Conservation (phyloP, 2,113 vertebrate genomes). For the Odocoileus virginianus region DNA sequence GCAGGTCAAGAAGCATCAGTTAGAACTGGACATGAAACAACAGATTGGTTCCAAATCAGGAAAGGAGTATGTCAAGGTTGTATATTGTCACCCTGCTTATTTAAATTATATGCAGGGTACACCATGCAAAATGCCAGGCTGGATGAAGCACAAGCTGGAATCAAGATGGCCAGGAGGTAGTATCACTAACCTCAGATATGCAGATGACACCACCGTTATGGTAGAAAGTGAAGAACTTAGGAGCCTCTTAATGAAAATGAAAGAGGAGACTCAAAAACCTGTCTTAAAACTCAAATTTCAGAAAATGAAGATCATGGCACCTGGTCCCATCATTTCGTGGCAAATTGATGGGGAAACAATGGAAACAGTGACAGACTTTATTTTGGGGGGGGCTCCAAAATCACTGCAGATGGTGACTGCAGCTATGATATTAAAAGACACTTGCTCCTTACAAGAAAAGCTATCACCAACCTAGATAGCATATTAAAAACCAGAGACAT, state of each 20-base stretch:
- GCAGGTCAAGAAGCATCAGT: background rate
- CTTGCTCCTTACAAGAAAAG: background rate
- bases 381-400: background rate
- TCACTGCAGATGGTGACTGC: background rate
- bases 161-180: background rate
- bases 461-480: background rate
- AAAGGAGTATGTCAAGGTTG: background rate
- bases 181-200: background rate
- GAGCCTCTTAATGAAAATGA: background rate
- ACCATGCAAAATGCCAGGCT: background rate
- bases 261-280: background rate
- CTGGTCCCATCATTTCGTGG: background rate
- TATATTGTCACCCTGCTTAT: background rate
- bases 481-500: background rate
- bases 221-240: background rate
- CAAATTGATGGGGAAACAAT: background rate
- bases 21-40: background rate
- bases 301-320: background rate
- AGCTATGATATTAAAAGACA: background rate
- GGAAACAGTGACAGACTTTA: background rate
- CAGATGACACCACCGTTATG: background rate
- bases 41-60: background rate
- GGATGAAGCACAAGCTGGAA: background rate
- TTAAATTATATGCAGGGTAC: background rate
- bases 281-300: background rate